Conservation (phyloP, 2,888 invertebrate genomes). For the Arctia plantaginis region DNA sequence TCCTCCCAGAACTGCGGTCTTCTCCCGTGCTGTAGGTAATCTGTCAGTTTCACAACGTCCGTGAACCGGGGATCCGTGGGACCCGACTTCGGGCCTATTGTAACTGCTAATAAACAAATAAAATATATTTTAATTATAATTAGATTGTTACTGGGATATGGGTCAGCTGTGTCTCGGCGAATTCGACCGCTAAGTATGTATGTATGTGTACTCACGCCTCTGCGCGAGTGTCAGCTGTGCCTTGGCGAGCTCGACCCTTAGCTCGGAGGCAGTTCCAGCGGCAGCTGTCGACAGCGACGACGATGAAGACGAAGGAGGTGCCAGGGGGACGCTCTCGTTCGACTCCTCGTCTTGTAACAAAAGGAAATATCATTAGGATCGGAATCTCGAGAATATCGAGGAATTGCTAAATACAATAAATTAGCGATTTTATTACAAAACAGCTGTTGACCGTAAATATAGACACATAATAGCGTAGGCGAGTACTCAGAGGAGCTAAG, state of each 20-base stretch:
- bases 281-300: conserved; percentile 62
- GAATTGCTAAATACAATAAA: no score
- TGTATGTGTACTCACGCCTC: conserved; percentile 56
- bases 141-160: no score
- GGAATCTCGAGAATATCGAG: no score
- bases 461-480: no score
- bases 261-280: conserved; percentile 52
- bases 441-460: no score
- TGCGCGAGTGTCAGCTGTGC: conserved; percentile 32
- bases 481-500: no score
- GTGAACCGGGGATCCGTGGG: conserved; percentile 76
- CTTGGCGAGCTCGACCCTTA: conserved; percentile 45
- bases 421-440: no score
- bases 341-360: conserved; percentile 73
- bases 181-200: no score
- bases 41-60: conserved; percentile 94
- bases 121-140: background rate
- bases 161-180: no score
- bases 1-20: conserved; percentile 98
- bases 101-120: conserved; percentile 29
- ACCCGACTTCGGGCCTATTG: conserved; percentile 63
- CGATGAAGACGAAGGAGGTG: conserved; percentile 58
- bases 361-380: background rate
- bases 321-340: conserved; percentile 57
- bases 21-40: conserved; percentile 93